Base-by-base conservation (phyloP, 2,797 vertebrate genomes). In the Bradypodion pumilum region DNA sequence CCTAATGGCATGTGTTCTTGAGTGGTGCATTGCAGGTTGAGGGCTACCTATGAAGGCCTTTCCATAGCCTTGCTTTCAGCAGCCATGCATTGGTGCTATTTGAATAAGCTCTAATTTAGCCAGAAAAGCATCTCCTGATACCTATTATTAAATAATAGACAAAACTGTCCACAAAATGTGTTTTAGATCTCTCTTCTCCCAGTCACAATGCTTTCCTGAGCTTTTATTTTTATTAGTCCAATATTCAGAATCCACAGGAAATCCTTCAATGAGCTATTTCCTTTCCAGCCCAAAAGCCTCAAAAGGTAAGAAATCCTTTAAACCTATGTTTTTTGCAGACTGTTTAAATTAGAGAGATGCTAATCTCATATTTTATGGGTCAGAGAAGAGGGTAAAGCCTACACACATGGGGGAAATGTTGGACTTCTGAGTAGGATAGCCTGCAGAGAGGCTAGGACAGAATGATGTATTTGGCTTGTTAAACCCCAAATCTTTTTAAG, bases 201-300 rank as follows among this genome's bases (percentile, higher is more conserved):
- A 19, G 88, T 90, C 91, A 27, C 91, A 88, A 15, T 52, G 81
- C 92, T 92, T 92, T 91, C 86, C 88, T 92, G 85, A 93, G 91
- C 91, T 93, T 92, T 92, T 92, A 90, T 91, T 94, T 94, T 94
- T 94, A 94, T 93, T 92, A 93, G 78, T 82, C 82, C 88, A 91
- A 90, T 92, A 91, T 92, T 94, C 90, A 85, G 92, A 94, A 94
- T 92, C 92, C 89, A 70, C 91, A 94, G 94, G 93, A 94, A 94
- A 93, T 94, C 94, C 91, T 89, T 78, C 84, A 90, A 94, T 94
- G 93, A 94, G 85, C 87, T 60, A 46, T 91, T 94, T 94, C 94
- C 93, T 92, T 89, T 91, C 84, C 0, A 0, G 90, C 83, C 88
- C 84, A 76, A 85, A 89, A 86, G 85, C 91, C 87, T 89, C 82